Evolutionary conservation across 2,797 vertebrate genomes (phyloP), one percentile per base, ranked within the genome.

Genomic region (Bufotes viridis): DNA sequence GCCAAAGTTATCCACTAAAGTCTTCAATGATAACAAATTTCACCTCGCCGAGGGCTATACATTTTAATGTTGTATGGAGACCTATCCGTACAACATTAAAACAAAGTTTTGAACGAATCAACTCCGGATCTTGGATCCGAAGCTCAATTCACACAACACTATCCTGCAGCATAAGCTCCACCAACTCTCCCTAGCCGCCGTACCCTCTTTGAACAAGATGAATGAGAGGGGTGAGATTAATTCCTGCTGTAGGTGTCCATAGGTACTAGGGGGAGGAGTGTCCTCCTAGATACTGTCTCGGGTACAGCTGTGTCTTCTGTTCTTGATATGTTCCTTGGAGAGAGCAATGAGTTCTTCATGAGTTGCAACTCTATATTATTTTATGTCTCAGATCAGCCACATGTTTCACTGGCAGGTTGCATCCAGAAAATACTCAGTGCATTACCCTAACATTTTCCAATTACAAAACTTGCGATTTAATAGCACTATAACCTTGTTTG

Each of bases 401-500:
- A 65, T 85, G n/a, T 65, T 24, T 53, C 10, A 10, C 84, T 29
- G 84, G 74, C 74, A 78, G 17, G 74, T 85, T n/a, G 65, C 84
- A 85, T 78, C 34, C 60, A 76, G 58, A 75, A 58, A 58, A 76
- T 60, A 60, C 72, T 49, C 18, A 26, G 20, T 67, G 60, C 60
- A 76, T 85, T 78, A 78, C 76, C 57, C 70, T 84, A 75, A 85
- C 22, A 51, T 85, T 65, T 85, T 76, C 51, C 84, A 60, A 55
- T 85, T 78, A 85, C 84, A 85, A 78, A 78, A 49, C 60, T 29
- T 78, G 72, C 74, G 53, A 53, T 85, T 78, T 78, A 85, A 85
- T 78, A 85, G 74, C 74, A 24, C 8, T 65, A 26, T 85, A 85
- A 85, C 84, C 84, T 85, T 85, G 74, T 85, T 85, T 78, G 84